Evolutionary conservation across 2,888 invertebrate species (phyloP).

Genomic region (Leptinotarsa juncta): DNA sequence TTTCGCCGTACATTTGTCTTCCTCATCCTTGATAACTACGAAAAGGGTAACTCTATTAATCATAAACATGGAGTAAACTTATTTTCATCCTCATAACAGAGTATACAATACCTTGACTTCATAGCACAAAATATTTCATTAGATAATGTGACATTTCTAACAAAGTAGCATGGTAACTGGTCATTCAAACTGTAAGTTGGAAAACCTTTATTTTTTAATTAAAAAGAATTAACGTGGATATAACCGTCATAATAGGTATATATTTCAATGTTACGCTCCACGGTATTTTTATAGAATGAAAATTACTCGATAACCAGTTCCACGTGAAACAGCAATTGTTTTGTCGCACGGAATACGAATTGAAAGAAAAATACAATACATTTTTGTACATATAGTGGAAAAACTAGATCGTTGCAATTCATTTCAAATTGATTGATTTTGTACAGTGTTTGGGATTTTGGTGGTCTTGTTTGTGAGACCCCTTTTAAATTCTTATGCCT

Average conservation of each 20-base stretch:
- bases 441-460: too few relatives aligned
- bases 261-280: constrained; percentile 24
- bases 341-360: background rate
- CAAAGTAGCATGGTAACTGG: constrained; percentile 21
- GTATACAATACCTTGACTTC: background rate
- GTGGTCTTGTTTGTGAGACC: too few relatives aligned
- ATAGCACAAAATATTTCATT: background rate
- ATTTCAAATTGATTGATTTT: too few relatives aligned
- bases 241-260: constrained; percentile 17
- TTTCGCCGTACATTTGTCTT: too few relatives aligned
- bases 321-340: background rate
- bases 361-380: background rate
- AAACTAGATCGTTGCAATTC: too few relatives aligned
- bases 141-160: constrained; percentile 10
- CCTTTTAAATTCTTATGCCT: too few relatives aligned
- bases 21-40: too few relatives aligned
- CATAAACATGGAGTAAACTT: too few relatives aligned
- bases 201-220: constrained; percentile 31
- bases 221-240: constrained; percentile 28
- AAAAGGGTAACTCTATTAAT: too few relatives aligned
- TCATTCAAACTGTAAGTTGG: constrained; percentile 18
- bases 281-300: constrained; percentile 2
- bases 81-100: too few relatives aligned
- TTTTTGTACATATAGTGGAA: background rate
- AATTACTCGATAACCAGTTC: constrained; percentile 12